Percentiles rank a stretch among this genome's conserved stretches.
These are phyloP conservation scores for Eupithecia abbreviata DNA, from an alignment of 2,888 invertebrate genomes.

Conservation along the genomic window DNA sequence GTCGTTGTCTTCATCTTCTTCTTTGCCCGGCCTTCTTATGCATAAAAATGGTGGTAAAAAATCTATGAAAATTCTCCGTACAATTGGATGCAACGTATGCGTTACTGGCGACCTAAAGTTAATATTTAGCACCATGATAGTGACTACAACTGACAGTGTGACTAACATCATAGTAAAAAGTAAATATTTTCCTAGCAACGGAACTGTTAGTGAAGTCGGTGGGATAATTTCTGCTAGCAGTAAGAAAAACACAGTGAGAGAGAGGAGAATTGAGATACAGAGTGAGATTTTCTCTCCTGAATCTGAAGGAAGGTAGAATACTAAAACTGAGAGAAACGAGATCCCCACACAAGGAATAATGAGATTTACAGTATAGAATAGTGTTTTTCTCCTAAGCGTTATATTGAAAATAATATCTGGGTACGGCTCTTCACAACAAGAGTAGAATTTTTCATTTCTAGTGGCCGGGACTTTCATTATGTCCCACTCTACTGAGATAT, in stretches of 20 bases:
- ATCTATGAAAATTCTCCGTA: conserved; percentile 92
- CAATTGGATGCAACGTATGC: conserved; percentile 96
- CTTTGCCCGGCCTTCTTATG: conserved; percentile 94
- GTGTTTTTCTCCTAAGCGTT: conserved; percentile 95
- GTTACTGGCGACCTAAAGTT: conserved; percentile 96
- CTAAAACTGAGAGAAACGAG: conserved; percentile 97
- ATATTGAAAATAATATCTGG: conserved; percentile 99
- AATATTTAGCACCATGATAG: conserved; percentile 96
- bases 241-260: conserved; percentile 96
- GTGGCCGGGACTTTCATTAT: conserved; percentile 96
- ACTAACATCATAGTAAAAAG: conserved; percentile 97
- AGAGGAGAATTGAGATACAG: conserved; percentile 96
- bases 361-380: conserved; percentile 98
- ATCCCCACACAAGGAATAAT: conserved; percentile 99
- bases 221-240: conserved; percentile 97
- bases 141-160: conserved; percentile 95
- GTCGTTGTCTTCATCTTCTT: conserved; percentile 81
- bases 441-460: conserved; percentile 96
- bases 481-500: conserved; percentile 99
- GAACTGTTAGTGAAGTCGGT: conserved; percentile 96
- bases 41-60: conserved; percentile 93
- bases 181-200: conserved; percentile 95
- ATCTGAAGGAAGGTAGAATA: conserved; percentile 98
- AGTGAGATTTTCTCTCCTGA: conserved; percentile 99
- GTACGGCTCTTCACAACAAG: conserved; percentile 98